Evolutionary conservation across 2,888 invertebrate species (phyloP), one percentile per base, ranked within the genome.

Genomic region (Hirtodrosophila cameraria): DNA sequence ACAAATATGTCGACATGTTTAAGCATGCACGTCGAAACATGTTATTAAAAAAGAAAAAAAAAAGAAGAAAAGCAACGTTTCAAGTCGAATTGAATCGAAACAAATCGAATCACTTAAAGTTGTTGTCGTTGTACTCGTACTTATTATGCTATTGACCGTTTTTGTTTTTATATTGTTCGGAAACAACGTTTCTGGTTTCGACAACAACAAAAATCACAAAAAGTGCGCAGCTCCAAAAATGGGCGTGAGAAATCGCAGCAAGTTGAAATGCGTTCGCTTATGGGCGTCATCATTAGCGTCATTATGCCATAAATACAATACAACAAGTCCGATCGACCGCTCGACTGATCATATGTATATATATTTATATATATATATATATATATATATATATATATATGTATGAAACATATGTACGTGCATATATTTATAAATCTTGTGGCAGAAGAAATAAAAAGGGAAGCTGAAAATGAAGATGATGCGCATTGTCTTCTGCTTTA

Each of bases 221-320:
- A 45, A 12, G 43, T 12, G 39, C 28, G 41, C 38, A 46, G 36
- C 55, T 49, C 75, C 75, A 66, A 70, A 84, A 79, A 64, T 81
- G 78, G 85, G 78, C 81, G 78, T 84, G 78, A 84, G 85, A 77
- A 84, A 81, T 70, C 46, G 49, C 45, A 49, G 15, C 67, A 52
- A 54, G 35, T 48, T 55, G 50, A 58, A 79, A 42, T 42, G 18
- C 36, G 41, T 38, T 45, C 62, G 45, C 46, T 66, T 66, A 61
- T 52, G 54, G 49, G 63, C 78, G 85, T 78, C 77, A 78, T 75
- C 55, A 57, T 70, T 60, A 78, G 30, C 79, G 79, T 83, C 65
- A 83, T 73, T 53, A 75, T 64, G 46, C 61, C 64, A 70, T 55
- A 70, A 66, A 61, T 43, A 55, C 46, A 66, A 61, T 43, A 55